Conservation (phyloP, 1,140 invertebrate genomes). For the Macrocentrus cingulum region DNA sequence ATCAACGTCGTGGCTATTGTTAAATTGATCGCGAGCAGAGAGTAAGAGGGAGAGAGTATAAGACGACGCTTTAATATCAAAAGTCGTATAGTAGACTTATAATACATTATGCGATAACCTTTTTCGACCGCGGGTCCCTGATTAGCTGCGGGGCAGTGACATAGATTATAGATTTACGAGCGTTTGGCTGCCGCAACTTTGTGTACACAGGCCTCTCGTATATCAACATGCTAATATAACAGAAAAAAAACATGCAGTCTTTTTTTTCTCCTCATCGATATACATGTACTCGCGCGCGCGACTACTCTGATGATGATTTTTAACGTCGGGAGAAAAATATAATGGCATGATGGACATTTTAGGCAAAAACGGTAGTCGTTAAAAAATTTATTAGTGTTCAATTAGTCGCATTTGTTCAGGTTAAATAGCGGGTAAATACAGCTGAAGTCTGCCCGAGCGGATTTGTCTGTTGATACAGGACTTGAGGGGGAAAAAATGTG, state of each 20-base stretch:
- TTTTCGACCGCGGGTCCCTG: constrained; percentile 2
- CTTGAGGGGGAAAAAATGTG: constrained; percentile 2
- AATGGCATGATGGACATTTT: background rate
- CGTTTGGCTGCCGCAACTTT: background rate
- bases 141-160: constrained; percentile 15
- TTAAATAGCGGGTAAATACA: constrained; percentile 39
- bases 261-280: background rate
- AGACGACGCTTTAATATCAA: background rate
- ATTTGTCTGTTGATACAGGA: constrained; percentile 6
- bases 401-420: constrained; percentile 49
- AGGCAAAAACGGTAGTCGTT: background rate
- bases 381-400: constrained; percentile 54
- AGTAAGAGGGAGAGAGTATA: too few relatives aligned
- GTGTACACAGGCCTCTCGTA: background rate
- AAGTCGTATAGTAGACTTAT: too few relatives aligned
- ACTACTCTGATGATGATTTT: too few relatives aligned
- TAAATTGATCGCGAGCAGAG: constrained; percentile 10
- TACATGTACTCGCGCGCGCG: too few relatives aligned
- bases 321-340: background rate
- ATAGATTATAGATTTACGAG: constrained; percentile 12
- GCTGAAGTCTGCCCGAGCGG: constrained; percentile 22
- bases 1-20: background rate
- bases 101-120: constrained; percentile 13
- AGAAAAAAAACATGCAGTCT: background rate
- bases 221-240: background rate